These are phyloP conservation scores for Rhizomys pruinosus DNA, from an alignment of 2,113 vertebrate species.

Conservation along the genomic window DNA sequence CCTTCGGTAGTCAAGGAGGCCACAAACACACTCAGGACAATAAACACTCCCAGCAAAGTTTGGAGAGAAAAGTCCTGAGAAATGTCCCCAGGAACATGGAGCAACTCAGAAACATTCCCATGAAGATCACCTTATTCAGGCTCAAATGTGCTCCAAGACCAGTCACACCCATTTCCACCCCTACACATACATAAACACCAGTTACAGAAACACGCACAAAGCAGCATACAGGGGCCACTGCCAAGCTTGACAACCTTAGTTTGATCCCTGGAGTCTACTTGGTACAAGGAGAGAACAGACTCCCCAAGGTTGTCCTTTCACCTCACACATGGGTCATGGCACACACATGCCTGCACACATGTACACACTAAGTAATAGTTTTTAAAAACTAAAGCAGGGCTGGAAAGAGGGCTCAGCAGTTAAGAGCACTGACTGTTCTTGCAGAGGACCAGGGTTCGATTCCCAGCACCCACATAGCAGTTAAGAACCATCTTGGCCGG, in stretches of 20 bases:
- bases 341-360: neutral
- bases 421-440: too few relatives aligned
- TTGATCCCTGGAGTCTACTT: neutral
- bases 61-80: neutral
- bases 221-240: neutral
- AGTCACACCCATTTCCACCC: neutral
- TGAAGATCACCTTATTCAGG: accelerated
- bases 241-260: neutral
- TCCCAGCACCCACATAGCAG: too few relatives aligned
- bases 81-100: neutral
- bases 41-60: neutral
- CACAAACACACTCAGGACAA: neutral
- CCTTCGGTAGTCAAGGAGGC: neutral
- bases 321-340: neutral
- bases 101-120: neutral
- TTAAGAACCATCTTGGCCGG: too few relatives aligned
- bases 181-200: neutral
- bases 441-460: too few relatives aligned
- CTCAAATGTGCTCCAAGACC: neutral
- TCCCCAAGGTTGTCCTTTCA: neutral
- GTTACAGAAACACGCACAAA: conserved; percentile 7
- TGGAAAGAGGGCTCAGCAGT: too few relatives aligned
- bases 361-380: neutral
- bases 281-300: neutral
- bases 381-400: too few relatives aligned